These are phyloP conservation scores for Pygocentrus nattereri DNA, from an alignment of 2,797 vertebrate species.

Conservation along the genomic window DNA sequence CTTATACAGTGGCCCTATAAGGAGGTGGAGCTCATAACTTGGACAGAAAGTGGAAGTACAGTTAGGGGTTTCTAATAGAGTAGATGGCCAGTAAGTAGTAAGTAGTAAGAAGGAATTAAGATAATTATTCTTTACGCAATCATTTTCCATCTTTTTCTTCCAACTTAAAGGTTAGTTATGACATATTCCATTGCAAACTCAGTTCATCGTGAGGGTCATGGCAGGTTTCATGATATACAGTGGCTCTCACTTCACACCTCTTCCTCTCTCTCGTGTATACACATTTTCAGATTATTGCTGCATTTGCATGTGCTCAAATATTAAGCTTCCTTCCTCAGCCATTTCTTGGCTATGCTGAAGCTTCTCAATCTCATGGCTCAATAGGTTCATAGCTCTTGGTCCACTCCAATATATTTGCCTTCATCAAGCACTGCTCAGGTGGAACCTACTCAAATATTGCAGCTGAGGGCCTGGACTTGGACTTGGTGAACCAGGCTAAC, in stretches of 20 bases:
- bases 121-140: not conserved
- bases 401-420: constrained; percentile 23
- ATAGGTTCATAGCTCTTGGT: not conserved
- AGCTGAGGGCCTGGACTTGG: not conserved
- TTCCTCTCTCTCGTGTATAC: not conserved
- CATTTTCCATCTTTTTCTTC: not conserved
- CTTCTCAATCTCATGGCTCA: constrained; percentile 26
- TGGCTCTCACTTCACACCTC: not conserved
- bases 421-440: not conserved
- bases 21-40: too few relatives aligned
- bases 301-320: constrained; percentile 13
- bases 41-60: too few relatives aligned
- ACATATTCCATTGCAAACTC: not conserved
- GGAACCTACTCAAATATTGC: constrained; percentile 23
- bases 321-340: not conserved
- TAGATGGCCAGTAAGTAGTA: not conserved
- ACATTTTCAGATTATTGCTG: not conserved
- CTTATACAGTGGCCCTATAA: too few relatives aligned
- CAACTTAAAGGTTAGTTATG: not conserved
- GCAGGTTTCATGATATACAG: not conserved
- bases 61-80: not conserved
- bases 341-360: not conserved
- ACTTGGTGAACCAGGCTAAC: too few relatives aligned
- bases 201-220: not conserved
- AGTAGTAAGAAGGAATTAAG: not conserved